Conservation (phyloP, 2,888 invertebrate genomes). For the Meiosimyza decipiens region DNA sequence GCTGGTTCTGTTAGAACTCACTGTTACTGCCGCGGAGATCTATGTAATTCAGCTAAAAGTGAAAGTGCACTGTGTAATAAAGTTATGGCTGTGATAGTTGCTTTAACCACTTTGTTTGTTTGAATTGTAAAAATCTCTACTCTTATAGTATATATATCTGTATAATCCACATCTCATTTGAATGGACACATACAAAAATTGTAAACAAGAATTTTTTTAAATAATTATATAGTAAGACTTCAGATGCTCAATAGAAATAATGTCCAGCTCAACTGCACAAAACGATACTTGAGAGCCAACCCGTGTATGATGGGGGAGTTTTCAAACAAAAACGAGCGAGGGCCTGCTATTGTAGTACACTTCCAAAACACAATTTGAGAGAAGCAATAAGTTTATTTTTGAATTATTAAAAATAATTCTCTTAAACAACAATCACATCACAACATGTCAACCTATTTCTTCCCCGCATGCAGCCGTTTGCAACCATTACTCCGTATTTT, state of each 20-base stretch:
- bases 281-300: too few species aligned
- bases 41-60: conserved; percentile 74
- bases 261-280: too few species aligned
- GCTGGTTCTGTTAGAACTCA: conserved; percentile 66
- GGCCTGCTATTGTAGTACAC: too few species aligned
- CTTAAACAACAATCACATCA: too few species aligned
- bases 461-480: too few species aligned
- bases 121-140: background rate
- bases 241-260: background rate
- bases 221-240: conserved; percentile 1
- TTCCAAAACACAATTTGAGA: too few species aligned
- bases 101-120: conserved; percentile 68
- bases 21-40: conserved; percentile 80
- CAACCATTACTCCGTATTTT: too few species aligned
- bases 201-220: background rate
- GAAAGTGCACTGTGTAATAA: conserved; percentile 34
- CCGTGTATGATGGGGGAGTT: too few species aligned
- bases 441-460: too few species aligned
- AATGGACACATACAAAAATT: background rate
- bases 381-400: too few species aligned
- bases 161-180: background rate
- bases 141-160: background rate
- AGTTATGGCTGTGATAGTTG: conserved; percentile 57
- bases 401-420: too few species aligned
- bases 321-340: too few species aligned